Evolutionary conservation across 2,797 vertebrate species (phyloP).

Genomic region (Lagocephalus sceleratus): DNA sequence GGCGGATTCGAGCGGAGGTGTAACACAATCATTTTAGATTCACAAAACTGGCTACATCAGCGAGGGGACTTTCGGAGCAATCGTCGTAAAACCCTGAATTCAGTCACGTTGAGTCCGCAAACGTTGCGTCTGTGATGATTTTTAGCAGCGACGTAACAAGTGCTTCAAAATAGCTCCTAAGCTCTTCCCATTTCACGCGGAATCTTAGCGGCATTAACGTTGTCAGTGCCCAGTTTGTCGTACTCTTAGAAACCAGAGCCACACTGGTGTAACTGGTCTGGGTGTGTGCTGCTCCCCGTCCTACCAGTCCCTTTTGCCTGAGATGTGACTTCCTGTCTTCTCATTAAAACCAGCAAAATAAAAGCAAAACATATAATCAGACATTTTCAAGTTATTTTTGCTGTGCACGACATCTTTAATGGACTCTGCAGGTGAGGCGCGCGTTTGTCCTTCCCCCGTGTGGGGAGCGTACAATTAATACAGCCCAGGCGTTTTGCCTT

Average conservation of each 20-base stretch:
- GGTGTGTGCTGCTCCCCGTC: conserved; percentile 36
- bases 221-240: not conserved
- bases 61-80: conserved; percentile 2
- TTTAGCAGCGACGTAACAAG: conserved; percentile 1
- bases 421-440: conserved; percentile 3
- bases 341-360: not conserved
- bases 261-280: conserved; percentile 56
- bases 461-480: conserved; percentile 63
- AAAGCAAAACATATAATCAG: conserved; percentile 14
- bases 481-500: conserved; percentile 50
- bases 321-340: too few relatives aligned
- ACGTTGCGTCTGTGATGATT: not conserved
- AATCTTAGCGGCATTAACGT: not conserved
- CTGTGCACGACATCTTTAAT: conserved; percentile 16
- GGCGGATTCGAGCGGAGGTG: not conserved
- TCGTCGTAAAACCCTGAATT: not conserved
- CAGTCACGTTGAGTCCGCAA: not conserved
- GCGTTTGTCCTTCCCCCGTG: conserved; percentile 29
- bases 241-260: conserved; percentile 9
- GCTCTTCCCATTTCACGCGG: not conserved
- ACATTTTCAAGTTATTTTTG: not conserved
- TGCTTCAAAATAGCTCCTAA: too few relatives aligned
- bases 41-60: conserved; percentile 4
- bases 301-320: too few relatives aligned
- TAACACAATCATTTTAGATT: not conserved